phyloP scores from a whole-genome alignment of 2,888 invertebrate genomes.

The Campaea margaritaria region DNA sequence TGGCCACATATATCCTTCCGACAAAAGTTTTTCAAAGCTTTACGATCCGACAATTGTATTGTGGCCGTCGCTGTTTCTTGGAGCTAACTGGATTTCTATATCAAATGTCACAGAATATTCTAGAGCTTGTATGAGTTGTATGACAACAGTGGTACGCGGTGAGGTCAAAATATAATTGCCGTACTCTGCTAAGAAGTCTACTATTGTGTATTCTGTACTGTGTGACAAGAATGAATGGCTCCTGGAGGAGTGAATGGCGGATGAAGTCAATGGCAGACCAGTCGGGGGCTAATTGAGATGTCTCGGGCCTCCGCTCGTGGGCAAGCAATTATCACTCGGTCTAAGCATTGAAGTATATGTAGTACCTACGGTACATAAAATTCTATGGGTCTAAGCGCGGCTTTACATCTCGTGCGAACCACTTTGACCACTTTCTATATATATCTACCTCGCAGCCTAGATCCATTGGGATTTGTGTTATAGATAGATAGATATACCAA shows the following conservation, averaged over 20 bases:
- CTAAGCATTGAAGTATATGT: too few relatives aligned
- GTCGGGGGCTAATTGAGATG: constrained; percentile 57
- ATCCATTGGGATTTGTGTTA: too few relatives aligned
- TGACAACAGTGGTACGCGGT: neutral
- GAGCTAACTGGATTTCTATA: neutral
- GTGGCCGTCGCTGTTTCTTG: neutral
- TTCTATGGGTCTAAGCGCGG: constrained; percentile 51
- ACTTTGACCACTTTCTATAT: constrained; percentile 6
- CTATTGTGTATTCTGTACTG: constrained; percentile 22
- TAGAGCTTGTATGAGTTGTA: neutral
- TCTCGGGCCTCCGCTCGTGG: constrained; percentile 52
- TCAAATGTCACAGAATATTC: neutral
- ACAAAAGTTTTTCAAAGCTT: constrained; percentile 45
- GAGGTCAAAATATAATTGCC: constrained; percentile 11
- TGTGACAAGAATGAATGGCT: constrained; percentile 66
- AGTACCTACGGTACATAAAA: too few relatives aligned
- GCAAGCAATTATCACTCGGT: constrained; percentile 65
- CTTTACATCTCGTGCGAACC: constrained; percentile 40
- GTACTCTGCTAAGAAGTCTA: constrained; percentile 2
- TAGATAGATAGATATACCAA: too few relatives aligned
- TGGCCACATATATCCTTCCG: constrained; percentile 34
- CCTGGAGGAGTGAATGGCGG: constrained; percentile 61
- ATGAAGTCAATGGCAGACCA: constrained; percentile 56
- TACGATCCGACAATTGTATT: constrained; percentile 21
- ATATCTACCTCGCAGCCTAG: too few relatives aligned